Conservation (phyloP, 2,888 invertebrate genomes). For the Caenorhabditis sp. region DNA sequence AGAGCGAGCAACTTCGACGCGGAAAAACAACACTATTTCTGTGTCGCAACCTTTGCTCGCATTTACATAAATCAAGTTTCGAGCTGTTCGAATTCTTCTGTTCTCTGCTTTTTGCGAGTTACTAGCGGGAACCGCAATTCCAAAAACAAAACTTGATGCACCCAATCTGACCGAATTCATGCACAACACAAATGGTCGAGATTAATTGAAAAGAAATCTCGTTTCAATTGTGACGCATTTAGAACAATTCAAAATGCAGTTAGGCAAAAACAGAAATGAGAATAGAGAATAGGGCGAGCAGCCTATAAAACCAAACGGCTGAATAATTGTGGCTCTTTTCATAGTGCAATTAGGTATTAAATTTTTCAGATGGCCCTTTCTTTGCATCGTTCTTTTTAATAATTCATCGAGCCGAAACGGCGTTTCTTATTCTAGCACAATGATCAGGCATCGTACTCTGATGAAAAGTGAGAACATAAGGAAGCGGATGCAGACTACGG, state of each 20-base stretch:
- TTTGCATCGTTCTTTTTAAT: background rate
- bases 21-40: constrained; percentile 38
- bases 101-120: too few species aligned
- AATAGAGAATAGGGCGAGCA: background rate
- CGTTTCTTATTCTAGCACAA: constrained; percentile 9
- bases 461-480: background rate
- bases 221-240: background rate
- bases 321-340: background rate
- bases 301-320: background rate
- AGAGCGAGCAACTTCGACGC: background rate
- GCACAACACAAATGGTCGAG: too few species aligned
- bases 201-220: background rate
- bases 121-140: too few species aligned
- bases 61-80: constrained; percentile 40
- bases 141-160: too few species aligned
- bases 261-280: background rate
- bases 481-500: background rate
- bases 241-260: constrained; percentile 27
- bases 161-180: too few species aligned
- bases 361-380: constrained; percentile 2
- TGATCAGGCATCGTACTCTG: background rate
- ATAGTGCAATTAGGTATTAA: constrained; percentile 23
- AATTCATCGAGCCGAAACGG: background rate
- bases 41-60: constrained; percentile 18
- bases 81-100: background rate